Evolutionary conservation across 2,797 vertebrate species (phyloP).

Genomic region (Bufotes viridis): DNA sequence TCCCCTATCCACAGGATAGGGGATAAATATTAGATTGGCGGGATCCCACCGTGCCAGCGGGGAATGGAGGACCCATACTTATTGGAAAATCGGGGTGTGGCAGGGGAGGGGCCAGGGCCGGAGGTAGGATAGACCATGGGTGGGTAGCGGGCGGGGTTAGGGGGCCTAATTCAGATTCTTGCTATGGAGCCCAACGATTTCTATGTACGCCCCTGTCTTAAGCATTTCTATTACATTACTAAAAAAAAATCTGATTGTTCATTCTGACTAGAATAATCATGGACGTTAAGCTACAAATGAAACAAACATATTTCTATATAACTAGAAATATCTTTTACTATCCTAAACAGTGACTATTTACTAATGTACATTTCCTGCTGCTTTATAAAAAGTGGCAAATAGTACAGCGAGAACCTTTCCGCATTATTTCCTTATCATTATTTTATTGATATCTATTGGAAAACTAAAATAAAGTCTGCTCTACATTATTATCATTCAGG

Average conservation of each 20-base stretch:
- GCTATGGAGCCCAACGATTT: too few species aligned
- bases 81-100: too few species aligned
- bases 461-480: background rate
- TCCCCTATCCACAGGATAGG: too few species aligned
- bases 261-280: constrained; percentile 21
- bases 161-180: too few species aligned
- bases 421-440: background rate
- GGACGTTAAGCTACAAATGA: background rate
- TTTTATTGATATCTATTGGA: background rate
- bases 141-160: too few species aligned
- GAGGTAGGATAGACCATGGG: too few species aligned
- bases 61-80: too few species aligned
- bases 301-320: constrained; percentile 50
- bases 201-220: too few species aligned
- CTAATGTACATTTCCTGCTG: constrained; percentile 21
- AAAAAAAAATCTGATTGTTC: constrained; percentile 19
- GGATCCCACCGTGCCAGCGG: too few species aligned
- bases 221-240: constrained; percentile 19
- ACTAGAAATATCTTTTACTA: constrained; percentile 50
- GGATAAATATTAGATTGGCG: too few species aligned
- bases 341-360: constrained; percentile 30
- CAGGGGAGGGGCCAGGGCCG: too few species aligned
- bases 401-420: background rate
- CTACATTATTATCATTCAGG: background rate
- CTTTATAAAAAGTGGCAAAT: background rate